Percentiles rank a stretch among this genome's conserved stretches.
Evolutionary conservation across 2,113 vertebrate species (phyloP).

Genomic region (Etheostoma spectabile): DNA sequence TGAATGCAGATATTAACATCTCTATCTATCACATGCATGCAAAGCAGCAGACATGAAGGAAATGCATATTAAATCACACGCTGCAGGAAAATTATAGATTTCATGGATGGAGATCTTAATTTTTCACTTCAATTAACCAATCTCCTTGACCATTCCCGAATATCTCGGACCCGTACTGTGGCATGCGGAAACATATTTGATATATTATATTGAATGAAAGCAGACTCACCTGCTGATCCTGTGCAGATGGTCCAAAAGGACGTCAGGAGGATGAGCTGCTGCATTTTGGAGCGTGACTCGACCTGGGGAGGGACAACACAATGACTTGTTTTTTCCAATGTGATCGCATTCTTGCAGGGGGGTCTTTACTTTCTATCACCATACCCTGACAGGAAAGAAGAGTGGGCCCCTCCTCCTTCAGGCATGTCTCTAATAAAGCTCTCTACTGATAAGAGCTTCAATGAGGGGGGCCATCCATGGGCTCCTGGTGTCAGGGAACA

Average conservation of each 20-base stretch:
- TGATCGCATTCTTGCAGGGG: constrained; percentile 78
- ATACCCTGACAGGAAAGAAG: constrained; percentile 59
- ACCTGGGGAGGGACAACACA: constrained; percentile 43
- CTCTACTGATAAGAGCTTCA: constrained; percentile 36
- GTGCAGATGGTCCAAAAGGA: constrained; percentile 62
- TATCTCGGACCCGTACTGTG: not conserved
- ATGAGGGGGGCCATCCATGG: constrained; percentile 7
- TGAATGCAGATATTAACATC: not conserved
- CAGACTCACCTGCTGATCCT: constrained; percentile 78
- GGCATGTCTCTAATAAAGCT: constrained; percentile 67
- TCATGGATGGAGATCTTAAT: not conserved
- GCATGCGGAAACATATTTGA: not conserved
- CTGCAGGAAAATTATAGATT: not conserved
- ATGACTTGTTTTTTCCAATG: constrained; percentile 45
- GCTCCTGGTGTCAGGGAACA: constrained; percentile 4
- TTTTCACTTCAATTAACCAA: not conserved
- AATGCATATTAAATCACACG: not conserved
- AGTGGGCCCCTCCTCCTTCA: constrained; percentile 77
- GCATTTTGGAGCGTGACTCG: constrained; percentile 73
- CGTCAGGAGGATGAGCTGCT: constrained; percentile 67
- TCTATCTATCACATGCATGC: not conserved
- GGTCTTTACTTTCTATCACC: constrained; percentile 82
- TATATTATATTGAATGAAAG: not conserved
- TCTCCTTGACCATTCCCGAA: too few relatives aligned
- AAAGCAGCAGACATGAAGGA: not conserved